phyloP scores from a whole-genome alignment of 2,797 vertebrate genomes.

The Merluccius polli region DNA sequence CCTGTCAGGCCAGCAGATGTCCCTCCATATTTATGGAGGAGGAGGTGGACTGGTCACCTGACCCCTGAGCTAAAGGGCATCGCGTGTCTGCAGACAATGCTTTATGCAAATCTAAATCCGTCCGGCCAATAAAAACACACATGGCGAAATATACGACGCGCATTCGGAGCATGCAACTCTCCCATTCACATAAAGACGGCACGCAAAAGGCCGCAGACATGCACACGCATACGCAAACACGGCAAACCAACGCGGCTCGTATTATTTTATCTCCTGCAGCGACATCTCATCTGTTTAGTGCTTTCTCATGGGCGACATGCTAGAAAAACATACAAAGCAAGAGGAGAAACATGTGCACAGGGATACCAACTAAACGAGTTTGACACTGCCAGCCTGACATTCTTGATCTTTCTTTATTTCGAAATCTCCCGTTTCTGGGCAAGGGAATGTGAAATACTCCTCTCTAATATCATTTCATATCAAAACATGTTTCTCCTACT shows the following conservation, averaged over 20 bases:
- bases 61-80: conserved; percentile 18
- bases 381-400: neutral
- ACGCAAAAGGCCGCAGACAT: neutral
- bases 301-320: neutral
- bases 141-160: neutral
- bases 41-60: conserved; percentile 45
- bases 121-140: neutral
- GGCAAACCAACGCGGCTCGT: neutral
- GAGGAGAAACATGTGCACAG: neutral
- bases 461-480: neutral
- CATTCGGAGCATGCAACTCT: neutral
- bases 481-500: neutral
- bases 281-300: neutral
- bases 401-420: neutral
- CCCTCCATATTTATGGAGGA: conserved; percentile 66
- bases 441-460: neutral
- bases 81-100: neutral
- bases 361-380: neutral
- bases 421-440: neutral
- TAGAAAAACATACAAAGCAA: neutral
- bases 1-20: conserved; percentile 69
- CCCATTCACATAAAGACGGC: neutral
- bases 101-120: neutral
- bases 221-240: conserved; percentile 1
- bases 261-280: neutral